A percentile compares a stretch with the other conserved stretches of the same genome.
These are phyloP conservation scores for Palythoa heliodiscus DNA, from an alignment of 92 coral and sea anemone genomes.

Conservation along the genomic window DNA sequence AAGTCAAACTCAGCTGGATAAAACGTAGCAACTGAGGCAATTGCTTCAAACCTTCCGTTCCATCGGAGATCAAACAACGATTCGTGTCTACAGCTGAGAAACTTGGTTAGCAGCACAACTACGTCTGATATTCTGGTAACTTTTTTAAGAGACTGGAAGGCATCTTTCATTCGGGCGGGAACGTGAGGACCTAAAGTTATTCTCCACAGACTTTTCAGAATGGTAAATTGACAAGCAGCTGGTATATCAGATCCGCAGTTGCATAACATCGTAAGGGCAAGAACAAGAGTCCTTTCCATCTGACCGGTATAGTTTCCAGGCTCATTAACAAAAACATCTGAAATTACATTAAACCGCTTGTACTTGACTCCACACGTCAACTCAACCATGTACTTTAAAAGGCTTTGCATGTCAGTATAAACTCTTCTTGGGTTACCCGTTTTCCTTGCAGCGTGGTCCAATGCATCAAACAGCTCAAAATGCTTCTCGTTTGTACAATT, in stretches of 20 bases:
- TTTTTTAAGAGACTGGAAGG: slow-evolving; percentile 51
- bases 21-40: slow-evolving; percentile 33
- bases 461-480: slow-evolving; percentile 49
- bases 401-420: slow-evolving; percentile 19
- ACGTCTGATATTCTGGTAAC: slow-evolving; percentile 58
- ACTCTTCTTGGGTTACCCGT: slow-evolving; percentile 13
- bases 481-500: slow-evolving; percentile 40
- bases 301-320: slow-evolving; percentile 50
- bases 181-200: slow-evolving; percentile 34
- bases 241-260: slow-evolving; percentile 87
- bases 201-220: slow-evolving; percentile 49
- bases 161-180: slow-evolving; percentile 58
- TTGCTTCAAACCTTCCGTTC: slow-evolving; percentile 43
- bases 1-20: slow-evolving; percentile 43
- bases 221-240: slow-evolving; percentile 35
- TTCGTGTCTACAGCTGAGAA: slow-evolving; percentile 62
- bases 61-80: slow-evolving; percentile 70
- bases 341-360: slow-evolving; percentile 54
- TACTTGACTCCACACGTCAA: slow-evolving; percentile 55
- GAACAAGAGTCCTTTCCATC: slow-evolving; percentile 77
- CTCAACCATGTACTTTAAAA: slow-evolving; percentile 53
- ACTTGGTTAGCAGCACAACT: slow-evolving; percentile 53
- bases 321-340: slow-evolving; percentile 35
- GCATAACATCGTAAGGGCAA: slow-evolving; percentile 84
- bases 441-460: slow-evolving; percentile 36